Percentiles rank a stretch among this genome's conserved stretches.
Conservation (phyloP, 2,797 vertebrate species). For the Trachops cirrhosus region DNA sequence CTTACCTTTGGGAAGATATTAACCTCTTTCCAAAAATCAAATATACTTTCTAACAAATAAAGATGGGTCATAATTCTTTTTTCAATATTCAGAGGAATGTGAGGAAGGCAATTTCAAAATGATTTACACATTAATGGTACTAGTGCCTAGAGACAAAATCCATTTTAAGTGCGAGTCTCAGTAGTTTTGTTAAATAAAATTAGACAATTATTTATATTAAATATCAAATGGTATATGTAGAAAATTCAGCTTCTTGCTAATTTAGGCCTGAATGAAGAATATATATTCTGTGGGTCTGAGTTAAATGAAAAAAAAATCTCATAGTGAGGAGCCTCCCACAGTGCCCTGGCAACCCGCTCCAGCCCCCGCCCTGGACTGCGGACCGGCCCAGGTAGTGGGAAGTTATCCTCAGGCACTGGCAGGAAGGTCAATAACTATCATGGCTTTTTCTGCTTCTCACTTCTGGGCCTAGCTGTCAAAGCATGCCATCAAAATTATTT, state of each 20-base stretch:
- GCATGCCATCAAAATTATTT: background rate
- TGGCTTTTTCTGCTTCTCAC: background rate
- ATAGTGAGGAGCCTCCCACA: background rate
- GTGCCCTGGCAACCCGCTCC: rapidly evolving
- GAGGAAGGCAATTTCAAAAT: conserved; percentile 26
- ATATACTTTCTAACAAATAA: conserved; percentile 12
- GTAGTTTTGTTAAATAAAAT: conserved; percentile 28
- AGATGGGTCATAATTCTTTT: background rate
- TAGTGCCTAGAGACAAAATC: conserved; percentile 34
- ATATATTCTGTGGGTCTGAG: background rate
- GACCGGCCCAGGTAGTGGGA: background rate
- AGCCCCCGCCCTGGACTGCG: background rate
- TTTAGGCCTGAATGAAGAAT: background rate
- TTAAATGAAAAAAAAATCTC: background rate
- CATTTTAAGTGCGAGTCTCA: background rate
- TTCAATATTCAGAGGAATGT: background rate
- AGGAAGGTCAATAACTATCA: background rate
- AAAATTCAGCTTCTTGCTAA: background rate
- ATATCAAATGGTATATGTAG: background rate
- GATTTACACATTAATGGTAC: background rate
- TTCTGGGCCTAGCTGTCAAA: background rate
- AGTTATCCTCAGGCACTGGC: background rate
- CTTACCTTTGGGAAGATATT: background rate
- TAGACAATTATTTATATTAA: conserved; percentile 21
- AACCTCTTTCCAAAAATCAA: background rate